Evolutionary conservation across 2,888 invertebrate genomes (phyloP).

Genomic region (Parnassius glacialis): DNA sequence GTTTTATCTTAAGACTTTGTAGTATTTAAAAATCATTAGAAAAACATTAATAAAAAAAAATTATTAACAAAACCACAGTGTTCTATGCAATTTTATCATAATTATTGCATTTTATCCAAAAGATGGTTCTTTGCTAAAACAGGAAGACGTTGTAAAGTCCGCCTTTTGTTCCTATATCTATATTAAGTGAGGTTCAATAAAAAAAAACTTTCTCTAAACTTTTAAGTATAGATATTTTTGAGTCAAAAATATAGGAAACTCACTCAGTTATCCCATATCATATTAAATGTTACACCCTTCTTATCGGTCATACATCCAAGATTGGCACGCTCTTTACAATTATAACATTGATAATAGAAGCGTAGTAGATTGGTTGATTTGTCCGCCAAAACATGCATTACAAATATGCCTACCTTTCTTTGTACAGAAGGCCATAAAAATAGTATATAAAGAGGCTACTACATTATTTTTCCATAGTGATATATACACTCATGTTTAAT

Average conservation of each 20-base stretch:
- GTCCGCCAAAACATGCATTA: not conserved
- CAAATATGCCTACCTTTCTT: conserved; percentile 5
- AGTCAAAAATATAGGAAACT: no score
- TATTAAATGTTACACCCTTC: not conserved
- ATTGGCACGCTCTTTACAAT: conserved; percentile 12
- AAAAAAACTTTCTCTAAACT: no score
- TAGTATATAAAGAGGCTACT: conserved; percentile 5
- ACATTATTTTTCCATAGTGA: not conserved
- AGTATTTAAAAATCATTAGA: no score
- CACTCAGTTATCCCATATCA: no score
- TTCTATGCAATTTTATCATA: no score
- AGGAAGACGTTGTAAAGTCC: conserved; percentile 14
- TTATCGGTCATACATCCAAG: not conserved
- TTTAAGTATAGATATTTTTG: no score
- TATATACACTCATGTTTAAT: not conserved
- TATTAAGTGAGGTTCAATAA: no score
- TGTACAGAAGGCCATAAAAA: conserved; percentile 11
- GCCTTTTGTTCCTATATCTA: no score
- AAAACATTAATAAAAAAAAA: no score
- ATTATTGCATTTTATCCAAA: not conserved
- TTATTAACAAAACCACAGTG: no score
- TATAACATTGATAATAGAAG: not conserved
- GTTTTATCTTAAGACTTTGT: no score
- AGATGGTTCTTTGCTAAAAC: conserved; percentile 4
- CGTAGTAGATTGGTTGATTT: not conserved